Evolutionary conservation across 2,113 vertebrate species (phyloP).

Genomic region (Platichthys flesus): DNA sequence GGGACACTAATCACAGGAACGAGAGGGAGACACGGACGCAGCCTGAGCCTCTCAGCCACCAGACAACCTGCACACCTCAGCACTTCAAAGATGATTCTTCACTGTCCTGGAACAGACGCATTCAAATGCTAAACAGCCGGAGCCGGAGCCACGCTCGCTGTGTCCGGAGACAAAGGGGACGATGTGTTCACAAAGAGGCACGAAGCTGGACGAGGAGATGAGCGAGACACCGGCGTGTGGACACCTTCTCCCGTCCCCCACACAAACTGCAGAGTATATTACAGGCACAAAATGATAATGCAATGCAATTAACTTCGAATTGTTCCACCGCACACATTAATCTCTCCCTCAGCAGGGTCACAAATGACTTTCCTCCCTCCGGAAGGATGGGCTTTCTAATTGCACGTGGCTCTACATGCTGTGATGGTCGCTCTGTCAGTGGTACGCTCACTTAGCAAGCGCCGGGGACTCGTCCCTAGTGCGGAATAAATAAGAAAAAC

Average conservation of each 20-base stretch:
- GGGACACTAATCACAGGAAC: constrained; percentile 47
- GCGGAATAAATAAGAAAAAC: constrained; percentile 52
- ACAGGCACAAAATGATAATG: constrained; percentile 75
- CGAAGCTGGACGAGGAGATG: constrained; percentile 58
- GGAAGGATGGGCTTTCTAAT: constrained; percentile 51
- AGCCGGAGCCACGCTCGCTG: constrained; percentile 8
- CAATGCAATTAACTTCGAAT: constrained; percentile 71
- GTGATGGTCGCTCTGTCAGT: constrained; percentile 45
- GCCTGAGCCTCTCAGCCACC: neutral
- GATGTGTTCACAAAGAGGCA: constrained; percentile 71
- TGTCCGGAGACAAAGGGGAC: constrained; percentile 46
- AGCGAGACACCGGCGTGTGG: neutral
- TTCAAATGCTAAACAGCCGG: constrained; percentile 37
- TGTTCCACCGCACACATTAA: constrained; percentile 68
- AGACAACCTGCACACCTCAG: constrained; percentile 30
- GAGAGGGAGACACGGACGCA: constrained; percentile 6
- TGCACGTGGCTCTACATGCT: constrained; percentile 62
- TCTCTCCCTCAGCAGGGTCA: constrained; percentile 51
- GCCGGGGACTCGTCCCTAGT: neutral
- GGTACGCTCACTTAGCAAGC: constrained; percentile 40
- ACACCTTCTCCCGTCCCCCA: constrained; percentile 40
- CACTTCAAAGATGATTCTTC: constrained; percentile 43
- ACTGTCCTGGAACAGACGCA: constrained; percentile 42
- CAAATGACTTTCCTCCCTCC: constrained; percentile 58
- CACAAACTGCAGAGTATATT: constrained; percentile 56